Conservation (phyloP, 2,888 invertebrate species). For the Habrosyne pyritoides region DNA sequence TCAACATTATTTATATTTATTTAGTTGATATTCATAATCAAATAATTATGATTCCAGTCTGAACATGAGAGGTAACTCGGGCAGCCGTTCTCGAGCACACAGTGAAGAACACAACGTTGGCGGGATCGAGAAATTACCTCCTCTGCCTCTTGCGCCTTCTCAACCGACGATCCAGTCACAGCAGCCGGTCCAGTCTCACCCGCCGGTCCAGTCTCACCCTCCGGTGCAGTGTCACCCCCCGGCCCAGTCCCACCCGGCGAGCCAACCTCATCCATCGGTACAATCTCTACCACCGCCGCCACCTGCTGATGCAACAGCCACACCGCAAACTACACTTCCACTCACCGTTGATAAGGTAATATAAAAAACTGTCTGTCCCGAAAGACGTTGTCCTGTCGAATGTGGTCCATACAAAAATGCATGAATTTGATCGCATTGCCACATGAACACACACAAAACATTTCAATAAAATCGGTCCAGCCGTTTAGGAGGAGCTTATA, state of each 20-base stretch:
- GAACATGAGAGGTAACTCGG: conserved; percentile 23
- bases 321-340: conserved; percentile 58
- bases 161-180: conserved; percentile 23
- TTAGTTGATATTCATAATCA: too few relatives aligned
- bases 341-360: conserved; percentile 74
- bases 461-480: too few relatives aligned
- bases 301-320: conserved; percentile 1
- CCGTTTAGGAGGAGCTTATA: too few relatives aligned
- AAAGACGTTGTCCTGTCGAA: too few relatives aligned
- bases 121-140: conserved; percentile 16
- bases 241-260: conserved; percentile 13
- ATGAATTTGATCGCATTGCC: too few relatives aligned
- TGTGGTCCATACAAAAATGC: too few relatives aligned
- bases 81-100: conserved; percentile 46
- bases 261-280: conserved; percentile 11
- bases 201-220: conserved; percentile 17
- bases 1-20: too few relatives aligned
- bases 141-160: conserved; percentile 25
- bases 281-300: conserved; percentile 16
- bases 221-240: conserved; percentile 15
- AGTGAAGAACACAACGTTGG: conserved; percentile 55
- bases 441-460: too few relatives aligned
- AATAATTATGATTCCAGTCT: not conserved
- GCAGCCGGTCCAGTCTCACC: conserved; percentile 24
- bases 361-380: too few relatives aligned